Conservation (phyloP, 2,888 invertebrate genomes). For the Aproaerema taeniolella region DNA sequence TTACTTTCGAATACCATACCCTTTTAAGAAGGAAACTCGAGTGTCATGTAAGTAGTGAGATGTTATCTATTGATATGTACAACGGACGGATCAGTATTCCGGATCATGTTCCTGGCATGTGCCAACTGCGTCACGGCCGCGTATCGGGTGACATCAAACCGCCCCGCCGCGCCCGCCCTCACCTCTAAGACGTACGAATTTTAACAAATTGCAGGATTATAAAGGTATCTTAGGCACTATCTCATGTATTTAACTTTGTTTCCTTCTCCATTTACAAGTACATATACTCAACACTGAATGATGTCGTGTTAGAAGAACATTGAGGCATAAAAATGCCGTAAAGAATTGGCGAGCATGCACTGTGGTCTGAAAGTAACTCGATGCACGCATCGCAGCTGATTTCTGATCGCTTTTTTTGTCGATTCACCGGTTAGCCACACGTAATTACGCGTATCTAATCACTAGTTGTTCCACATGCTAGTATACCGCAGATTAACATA, state of each 20-base stretch:
- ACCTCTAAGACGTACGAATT: too few relatives aligned
- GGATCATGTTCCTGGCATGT: conserved; percentile 47
- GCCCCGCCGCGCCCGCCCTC: conserved; percentile 28
- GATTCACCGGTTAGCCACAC: conserved; percentile 2
- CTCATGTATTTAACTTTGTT: conserved; percentile 18
- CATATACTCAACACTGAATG: too few relatives aligned
- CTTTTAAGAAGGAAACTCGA: conserved; percentile 15
- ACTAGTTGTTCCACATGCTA: conserved; percentile 1
- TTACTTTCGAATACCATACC: conserved; percentile 15
- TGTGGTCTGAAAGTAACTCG: conserved; percentile 17
- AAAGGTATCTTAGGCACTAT: too few relatives aligned
- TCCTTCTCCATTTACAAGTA: too few relatives aligned
- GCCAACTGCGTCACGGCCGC: conserved; percentile 59
- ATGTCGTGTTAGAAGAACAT: too few relatives aligned
- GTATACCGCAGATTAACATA: neutral
- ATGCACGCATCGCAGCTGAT: conserved; percentile 25
- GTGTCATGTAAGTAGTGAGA: conserved; percentile 3
- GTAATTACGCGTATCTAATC: conserved; percentile 16
- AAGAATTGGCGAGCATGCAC: conserved; percentile 1
- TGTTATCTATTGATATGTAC: conserved; percentile 16
- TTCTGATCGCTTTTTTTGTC: conserved; percentile 21
- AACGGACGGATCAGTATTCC: conserved; percentile 28
- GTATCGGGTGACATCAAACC: conserved; percentile 42
- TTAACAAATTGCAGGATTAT: too few relatives aligned
- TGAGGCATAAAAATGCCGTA: too few relatives aligned